Percentiles rank a stretch among this genome's conserved stretches.
phyloP scores from a whole-genome alignment of 2,888 invertebrate species.

The Gari tellinella region DNA sequence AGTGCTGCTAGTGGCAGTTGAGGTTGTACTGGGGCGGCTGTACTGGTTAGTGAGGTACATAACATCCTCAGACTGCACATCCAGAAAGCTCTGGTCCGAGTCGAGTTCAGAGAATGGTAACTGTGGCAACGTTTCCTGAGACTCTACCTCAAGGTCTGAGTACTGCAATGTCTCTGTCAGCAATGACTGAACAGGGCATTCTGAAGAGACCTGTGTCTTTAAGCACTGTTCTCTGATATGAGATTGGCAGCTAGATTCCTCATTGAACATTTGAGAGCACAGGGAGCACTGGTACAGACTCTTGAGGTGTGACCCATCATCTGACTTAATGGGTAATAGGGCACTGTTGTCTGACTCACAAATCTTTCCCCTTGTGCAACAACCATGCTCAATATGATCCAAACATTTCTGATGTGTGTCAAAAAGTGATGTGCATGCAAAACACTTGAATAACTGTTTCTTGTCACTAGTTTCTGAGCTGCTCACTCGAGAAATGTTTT shows the following conservation, averaged over 20 bases:
- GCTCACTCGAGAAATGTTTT: too few relatives aligned
- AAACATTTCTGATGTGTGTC: constrained; percentile 34
- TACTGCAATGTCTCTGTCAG: constrained; percentile 7
- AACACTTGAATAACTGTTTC: constrained; percentile 37
- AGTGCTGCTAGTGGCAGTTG: too few relatives aligned
- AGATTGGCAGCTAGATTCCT: constrained; percentile 32
- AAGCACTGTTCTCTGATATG: constrained; percentile 35
- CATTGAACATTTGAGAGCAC: constrained; percentile 42
- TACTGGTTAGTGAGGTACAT: constrained; percentile 5
- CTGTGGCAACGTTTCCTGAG: constrained; percentile 8
- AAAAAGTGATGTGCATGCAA: constrained; percentile 35
- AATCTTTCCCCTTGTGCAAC: constrained; percentile 1
- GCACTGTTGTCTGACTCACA: too few relatives aligned
- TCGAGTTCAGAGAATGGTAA: constrained; percentile 34
- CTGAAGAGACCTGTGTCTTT: constrained; percentile 4
- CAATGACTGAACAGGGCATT: constrained; percentile 12
- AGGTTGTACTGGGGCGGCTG: not conserved
- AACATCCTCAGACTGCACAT: constrained; percentile 4
- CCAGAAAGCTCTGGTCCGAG: constrained; percentile 18
- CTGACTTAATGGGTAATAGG: too few relatives aligned
- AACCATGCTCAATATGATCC: constrained; percentile 41
- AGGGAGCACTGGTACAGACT: constrained; percentile 49
- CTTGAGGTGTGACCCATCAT: constrained; percentile 17
- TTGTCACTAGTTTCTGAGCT: not conserved
- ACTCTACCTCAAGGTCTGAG: not conserved